These are phyloP conservation scores for Drosophila melanosoma DNA, from an alignment of 2,888 invertebrate species.

Conservation along the genomic window DNA sequence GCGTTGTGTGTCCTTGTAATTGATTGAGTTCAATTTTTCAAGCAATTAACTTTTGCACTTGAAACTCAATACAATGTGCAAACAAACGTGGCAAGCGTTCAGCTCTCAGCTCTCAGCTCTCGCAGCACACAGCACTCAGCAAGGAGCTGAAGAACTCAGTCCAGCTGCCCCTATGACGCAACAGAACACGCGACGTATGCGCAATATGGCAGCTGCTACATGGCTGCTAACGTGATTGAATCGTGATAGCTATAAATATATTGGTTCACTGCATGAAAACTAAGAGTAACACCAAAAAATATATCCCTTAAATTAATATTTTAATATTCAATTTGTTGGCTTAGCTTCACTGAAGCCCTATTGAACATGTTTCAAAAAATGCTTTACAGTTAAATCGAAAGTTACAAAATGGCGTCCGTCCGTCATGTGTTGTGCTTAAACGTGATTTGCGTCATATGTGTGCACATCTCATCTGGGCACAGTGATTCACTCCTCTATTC, in stretches of 20 bases:
- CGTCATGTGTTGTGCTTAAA: constrained; percentile 35
- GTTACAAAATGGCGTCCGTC: constrained; percentile 25
- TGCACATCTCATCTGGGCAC: constrained; percentile 19
- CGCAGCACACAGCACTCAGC: constrained; percentile 1
- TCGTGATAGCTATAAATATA: constrained; percentile 18
- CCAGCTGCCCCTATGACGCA: constrained; percentile 15
- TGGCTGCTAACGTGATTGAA: constrained; percentile 21
- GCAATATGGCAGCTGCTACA: constrained; percentile 30
- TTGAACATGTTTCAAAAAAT: constrained; percentile 22
- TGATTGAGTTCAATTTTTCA: constrained; percentile 80
- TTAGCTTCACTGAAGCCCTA: constrained; percentile 5
- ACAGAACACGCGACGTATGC: constrained; percentile 40
- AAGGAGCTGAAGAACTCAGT: neutral
- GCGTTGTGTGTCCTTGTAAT: constrained; percentile 49
- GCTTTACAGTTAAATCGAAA: constrained; percentile 18
- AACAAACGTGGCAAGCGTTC: constrained; percentile 51
- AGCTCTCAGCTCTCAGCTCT: neutral
- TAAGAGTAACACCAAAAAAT: neutral
- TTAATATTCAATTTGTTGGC: neutral
- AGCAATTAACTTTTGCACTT: constrained; percentile 74
- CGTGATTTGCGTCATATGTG: constrained; percentile 47
- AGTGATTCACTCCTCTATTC: neutral
- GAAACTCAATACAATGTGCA: constrained; percentile 66
- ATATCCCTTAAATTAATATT: neutral
- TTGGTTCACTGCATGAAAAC: constrained; percentile 8